Evolutionary conservation across 2,888 invertebrate genomes (phyloP), one percentile per base, ranked within the genome.

Genomic region (Tromatobia lineatoria): DNA sequence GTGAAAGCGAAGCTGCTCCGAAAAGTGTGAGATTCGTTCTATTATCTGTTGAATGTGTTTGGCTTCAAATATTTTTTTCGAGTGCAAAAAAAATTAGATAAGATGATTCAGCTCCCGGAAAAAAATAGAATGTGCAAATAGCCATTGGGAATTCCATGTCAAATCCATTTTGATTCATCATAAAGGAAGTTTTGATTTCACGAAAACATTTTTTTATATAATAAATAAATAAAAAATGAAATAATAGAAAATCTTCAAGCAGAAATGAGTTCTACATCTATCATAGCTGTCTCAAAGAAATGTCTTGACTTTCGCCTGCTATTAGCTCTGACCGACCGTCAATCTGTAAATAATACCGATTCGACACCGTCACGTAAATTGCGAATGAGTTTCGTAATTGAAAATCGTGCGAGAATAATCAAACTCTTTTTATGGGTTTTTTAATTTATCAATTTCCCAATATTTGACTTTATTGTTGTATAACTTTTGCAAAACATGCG

Each of bases 301-400:
- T 7, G 45, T 42, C 25, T 2, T 47, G 61, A 85, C 85, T 78
- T 59, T 77, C 78, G 82, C 84, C 78, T 75, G 42, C 34, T 38
- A 38, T 64, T 71, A 13, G 23, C 13, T 57, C 15, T 15, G 25
- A 4, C 50, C 52, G 67, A 80, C 10, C 45, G 42, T 74, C 38
- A 45, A 34, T 47, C 23, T 61, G 29, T 15, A 59, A 74, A 29
- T 34, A 52, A 42, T 52, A 52, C n/a, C 61, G 25, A 70, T 52
- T 59, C 69, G 42, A 34, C 75, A 70, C 77, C 70, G 80, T 86
- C 85, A 85, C 75, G 82, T 70, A 86, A 86, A 82, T 79, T 34
- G 66, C 61, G 71, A 82, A 75, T 69, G 80, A 77, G 69, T 85
- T 85, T 82, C 86, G 82, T 85, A 76, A 85, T 38, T 57, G 71